phyloP scores from a whole-genome alignment of 2,113 vertebrate genomes.

The Rhagologus leucostigma region DNA sequence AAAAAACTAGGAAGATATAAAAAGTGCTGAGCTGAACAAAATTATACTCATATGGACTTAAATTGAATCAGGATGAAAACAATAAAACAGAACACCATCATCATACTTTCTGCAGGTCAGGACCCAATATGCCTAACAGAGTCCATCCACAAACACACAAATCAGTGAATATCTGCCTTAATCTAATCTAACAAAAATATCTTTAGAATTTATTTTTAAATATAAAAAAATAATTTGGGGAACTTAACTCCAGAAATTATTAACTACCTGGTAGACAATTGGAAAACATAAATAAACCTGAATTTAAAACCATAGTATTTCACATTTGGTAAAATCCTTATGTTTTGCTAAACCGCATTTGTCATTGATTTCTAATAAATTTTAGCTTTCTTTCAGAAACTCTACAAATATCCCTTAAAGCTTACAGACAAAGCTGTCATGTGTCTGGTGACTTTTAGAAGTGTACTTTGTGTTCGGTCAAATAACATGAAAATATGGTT shows the following conservation, averaged over 20 bases:
- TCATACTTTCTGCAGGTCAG: background rate
- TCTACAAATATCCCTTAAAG: background rate
- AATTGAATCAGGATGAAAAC: background rate
- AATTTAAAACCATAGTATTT: background rate
- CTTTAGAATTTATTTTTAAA: background rate
- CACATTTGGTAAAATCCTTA: background rate
- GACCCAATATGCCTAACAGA: background rate
- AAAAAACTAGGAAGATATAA: background rate
- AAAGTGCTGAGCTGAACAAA: background rate
- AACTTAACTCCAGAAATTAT: background rate
- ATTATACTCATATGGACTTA: background rate
- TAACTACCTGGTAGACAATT: background rate
- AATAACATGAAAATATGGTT: constrained; percentile 19
- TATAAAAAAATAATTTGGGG: background rate
- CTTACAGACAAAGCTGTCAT: background rate
- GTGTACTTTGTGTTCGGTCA: background rate
- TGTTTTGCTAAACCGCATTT: background rate
- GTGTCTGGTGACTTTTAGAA: background rate
- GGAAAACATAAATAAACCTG: background rate
- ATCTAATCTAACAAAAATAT: background rate
- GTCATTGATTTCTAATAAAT: background rate
- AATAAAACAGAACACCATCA: background rate
- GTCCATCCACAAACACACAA: background rate
- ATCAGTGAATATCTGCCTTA: background rate
- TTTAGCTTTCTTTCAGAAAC: background rate